Conservation (phyloP, 2,113 vertebrate genomes). For the Phalacrocorax carbo region DNA sequence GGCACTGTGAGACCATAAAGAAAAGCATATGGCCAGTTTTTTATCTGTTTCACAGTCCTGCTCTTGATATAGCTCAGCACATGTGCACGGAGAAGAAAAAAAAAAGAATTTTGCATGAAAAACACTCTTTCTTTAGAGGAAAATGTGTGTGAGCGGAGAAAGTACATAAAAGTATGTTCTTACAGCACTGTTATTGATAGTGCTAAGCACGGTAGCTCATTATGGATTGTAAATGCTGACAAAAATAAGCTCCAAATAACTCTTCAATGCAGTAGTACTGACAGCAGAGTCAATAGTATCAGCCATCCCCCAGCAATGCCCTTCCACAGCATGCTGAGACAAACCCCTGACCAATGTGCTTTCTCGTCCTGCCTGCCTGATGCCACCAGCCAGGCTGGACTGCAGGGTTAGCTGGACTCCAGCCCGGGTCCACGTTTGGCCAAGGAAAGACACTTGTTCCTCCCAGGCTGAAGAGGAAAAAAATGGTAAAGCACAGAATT, state of each 20-base stretch:
- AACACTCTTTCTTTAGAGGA: neutral
- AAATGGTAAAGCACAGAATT: neutral
- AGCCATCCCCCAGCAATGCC: neutral
- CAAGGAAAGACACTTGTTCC: neutral
- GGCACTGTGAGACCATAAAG: neutral
- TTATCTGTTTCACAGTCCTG: constrained; percentile 29
- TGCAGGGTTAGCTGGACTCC: neutral
- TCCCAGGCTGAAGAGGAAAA: neutral
- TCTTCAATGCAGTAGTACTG: neutral
- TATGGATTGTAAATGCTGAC: neutral
- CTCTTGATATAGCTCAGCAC: constrained; percentile 48
- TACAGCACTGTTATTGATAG: neutral
- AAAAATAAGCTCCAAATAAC: neutral
- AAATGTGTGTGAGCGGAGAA: neutral
- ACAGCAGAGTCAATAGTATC: neutral
- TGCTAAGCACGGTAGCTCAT: neutral
- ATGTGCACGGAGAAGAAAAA: neutral
- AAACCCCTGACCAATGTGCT: fast-evolving
- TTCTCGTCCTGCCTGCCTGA: neutral
- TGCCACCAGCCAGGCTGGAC: neutral
- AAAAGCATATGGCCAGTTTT: constrained; percentile 45
- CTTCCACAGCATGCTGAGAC: fast-evolving
- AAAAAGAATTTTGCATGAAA: neutral
- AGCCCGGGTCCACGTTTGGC: neutral
- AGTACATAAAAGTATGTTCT: neutral